phyloP scores from a whole-genome alignment of 2,888 invertebrate genomes.

The Nemurella pictetii region DNA sequence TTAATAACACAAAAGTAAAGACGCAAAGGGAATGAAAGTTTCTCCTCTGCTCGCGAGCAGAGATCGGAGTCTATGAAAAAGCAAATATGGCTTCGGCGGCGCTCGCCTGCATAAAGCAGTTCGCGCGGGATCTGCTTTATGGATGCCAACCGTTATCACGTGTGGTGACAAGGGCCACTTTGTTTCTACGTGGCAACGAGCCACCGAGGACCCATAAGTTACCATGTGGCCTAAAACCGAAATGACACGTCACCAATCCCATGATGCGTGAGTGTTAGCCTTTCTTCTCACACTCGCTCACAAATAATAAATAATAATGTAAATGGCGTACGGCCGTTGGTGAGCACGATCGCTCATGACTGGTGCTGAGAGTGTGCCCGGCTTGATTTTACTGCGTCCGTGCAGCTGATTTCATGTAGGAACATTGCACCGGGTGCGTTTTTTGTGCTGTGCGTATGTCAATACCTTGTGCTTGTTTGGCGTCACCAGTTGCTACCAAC shows the following conservation, averaged over 20 bases:
- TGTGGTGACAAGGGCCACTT: not conserved
- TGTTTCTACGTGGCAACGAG: conserved; percentile 4
- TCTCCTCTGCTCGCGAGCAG: not conserved
- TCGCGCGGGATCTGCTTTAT: not conserved
- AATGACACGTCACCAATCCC: conserved; percentile 12
- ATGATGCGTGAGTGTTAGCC: not conserved
- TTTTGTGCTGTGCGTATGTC: not conserved
- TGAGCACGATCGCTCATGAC: not conserved
- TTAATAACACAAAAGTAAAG: conserved; percentile 3
- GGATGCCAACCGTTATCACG: not conserved
- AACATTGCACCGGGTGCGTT: no score
- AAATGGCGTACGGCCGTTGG: not conserved
- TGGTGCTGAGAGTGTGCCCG: not conserved
- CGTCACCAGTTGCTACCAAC: no score
- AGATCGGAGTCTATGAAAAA: conserved; percentile 17
- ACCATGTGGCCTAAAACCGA: conserved; percentile 9
- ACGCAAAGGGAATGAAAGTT: conserved; percentile 10
- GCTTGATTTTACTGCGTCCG: not conserved
- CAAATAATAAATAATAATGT: not conserved
- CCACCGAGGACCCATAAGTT: conserved; percentile 6
- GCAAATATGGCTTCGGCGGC: not conserved
- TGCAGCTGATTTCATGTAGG: no score
- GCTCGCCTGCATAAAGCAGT: not conserved
- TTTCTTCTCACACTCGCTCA: not conserved
- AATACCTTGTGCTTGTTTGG: not conserved